These are phyloP conservation scores for Drosophila fuyamai DNA, from an alignment of 1,140 invertebrate species.

Conservation along the genomic window DNA sequence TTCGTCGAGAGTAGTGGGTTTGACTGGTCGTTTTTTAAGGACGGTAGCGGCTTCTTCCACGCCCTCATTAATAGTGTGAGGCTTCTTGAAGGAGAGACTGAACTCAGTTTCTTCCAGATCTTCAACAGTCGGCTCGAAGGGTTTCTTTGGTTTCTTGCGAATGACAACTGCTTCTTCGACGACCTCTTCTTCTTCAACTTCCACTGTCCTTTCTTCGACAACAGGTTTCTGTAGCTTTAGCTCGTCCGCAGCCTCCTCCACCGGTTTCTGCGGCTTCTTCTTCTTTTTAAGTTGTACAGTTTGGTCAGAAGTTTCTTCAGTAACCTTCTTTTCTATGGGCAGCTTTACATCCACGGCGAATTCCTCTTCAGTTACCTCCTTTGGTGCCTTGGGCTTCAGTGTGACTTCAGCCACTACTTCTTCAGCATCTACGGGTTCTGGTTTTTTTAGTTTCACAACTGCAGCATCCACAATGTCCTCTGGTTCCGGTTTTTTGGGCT, in stretches of 20 bases:
- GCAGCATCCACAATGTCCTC: conserved; percentile 56
- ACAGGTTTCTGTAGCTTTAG: conserved; percentile 85
- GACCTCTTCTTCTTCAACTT: conserved; percentile 84
- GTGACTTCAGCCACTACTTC: conserved; percentile 78
- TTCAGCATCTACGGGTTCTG: conserved; percentile 65
- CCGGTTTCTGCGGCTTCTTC: conserved; percentile 79
- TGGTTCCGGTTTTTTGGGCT: conserved; percentile 42
- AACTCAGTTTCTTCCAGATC: conserved; percentile 80
- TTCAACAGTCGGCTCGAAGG: conserved; percentile 63
- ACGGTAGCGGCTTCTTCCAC: conserved; percentile 84
- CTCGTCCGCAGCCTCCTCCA: conserved; percentile 85
- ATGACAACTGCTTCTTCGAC: conserved; percentile 74
- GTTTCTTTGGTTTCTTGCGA: conserved; percentile 79
- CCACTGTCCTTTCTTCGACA: conserved; percentile 81
- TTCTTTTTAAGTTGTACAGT: conserved; percentile 77
- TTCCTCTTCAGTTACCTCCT: conserved; percentile 71
- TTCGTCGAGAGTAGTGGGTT: conserved; percentile 65
- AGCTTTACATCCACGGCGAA: conserved; percentile 76
- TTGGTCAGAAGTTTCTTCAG: conserved; percentile 72
- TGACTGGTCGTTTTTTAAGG: conserved; percentile 79
- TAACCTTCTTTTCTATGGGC: conserved; percentile 57
- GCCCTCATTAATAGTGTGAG: conserved; percentile 71
- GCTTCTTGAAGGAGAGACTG: conserved; percentile 84
- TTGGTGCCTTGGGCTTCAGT: conserved; percentile 78
- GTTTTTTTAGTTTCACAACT: conserved; percentile 64